These are phyloP conservation scores for Furcifer pardalis DNA, from an alignment of 2,797 vertebrate genomes.

Conservation along the genomic window DNA sequence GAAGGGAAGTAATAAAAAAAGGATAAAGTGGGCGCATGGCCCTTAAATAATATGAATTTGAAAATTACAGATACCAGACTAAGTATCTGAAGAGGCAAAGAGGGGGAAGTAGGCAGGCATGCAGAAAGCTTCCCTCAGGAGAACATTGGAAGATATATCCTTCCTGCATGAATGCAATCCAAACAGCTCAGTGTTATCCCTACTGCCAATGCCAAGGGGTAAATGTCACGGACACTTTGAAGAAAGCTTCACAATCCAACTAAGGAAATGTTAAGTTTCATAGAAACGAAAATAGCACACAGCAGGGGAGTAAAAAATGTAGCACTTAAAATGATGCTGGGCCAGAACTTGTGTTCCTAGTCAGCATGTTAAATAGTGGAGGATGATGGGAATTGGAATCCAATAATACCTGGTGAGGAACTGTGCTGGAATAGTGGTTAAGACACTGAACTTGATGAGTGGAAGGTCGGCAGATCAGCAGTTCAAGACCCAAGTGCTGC, in stretches of 20 bases:
- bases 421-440: too few relatives aligned
- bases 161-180: background rate
- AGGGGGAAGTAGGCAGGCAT: background rate
- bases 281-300: background rate
- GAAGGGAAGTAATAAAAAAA: slow-evolving; percentile 8
- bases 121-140: background rate
- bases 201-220: background rate
- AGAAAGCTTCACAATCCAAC: background rate
- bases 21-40: slow-evolving; percentile 3
- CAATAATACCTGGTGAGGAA: too few relatives aligned
- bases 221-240: background rate
- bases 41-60: slow-evolving; percentile 24
- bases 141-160: background rate
- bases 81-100: background rate
- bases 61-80: slow-evolving; percentile 29
- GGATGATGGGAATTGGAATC: too few relatives aligned
- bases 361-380: too few relatives aligned
- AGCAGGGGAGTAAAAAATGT: background rate
- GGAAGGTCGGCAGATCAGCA: too few relatives aligned
- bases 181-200: background rate
- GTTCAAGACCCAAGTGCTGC: too few relatives aligned
- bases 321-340: too few relatives aligned
- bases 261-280: background rate
- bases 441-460: too few relatives aligned
- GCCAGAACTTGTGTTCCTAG: too few relatives aligned